Evolutionary conservation across 2,113 vertebrate species (phyloP).

Genomic region (Pipa parva): DNA sequence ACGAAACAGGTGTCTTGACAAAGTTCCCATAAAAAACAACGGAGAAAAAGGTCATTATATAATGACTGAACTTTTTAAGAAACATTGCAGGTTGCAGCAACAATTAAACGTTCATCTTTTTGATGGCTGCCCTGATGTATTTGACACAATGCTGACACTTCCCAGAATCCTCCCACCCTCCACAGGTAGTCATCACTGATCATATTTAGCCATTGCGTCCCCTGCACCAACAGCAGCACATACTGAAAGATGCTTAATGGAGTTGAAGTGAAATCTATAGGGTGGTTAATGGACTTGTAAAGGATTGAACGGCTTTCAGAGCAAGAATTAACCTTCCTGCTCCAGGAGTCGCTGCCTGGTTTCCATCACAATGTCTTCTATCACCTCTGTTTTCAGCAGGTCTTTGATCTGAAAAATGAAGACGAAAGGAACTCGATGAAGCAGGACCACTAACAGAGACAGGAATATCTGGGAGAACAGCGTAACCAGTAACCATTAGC

Average conservation of each 20-base stretch:
- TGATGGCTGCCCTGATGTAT: too few species aligned
- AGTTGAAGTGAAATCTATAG: neutral
- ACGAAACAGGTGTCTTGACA: too few species aligned
- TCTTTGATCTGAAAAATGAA: slow-evolving; percentile 81
- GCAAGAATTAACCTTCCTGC: slow-evolving; percentile 71
- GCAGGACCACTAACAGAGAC: neutral
- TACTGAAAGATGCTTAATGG: neutral
- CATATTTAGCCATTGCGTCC: too few species aligned
- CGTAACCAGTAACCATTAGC: neutral
- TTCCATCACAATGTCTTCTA: slow-evolving; percentile 87
- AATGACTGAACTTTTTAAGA: too few species aligned
- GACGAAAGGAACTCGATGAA: neutral
- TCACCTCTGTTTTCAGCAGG: slow-evolving; percentile 86
- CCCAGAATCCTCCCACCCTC: too few species aligned
- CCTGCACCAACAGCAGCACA: too few species aligned
- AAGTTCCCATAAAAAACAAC: too few species aligned
- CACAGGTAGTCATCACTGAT: too few species aligned
- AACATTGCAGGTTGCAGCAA: too few species aligned
- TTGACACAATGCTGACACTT: too few species aligned
- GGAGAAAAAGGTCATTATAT: too few species aligned
- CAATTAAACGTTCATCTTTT: too few species aligned
- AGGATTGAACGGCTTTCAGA: neutral
- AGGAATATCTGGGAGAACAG: neutral
- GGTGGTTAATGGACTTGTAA: neutral
- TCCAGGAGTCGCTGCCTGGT: slow-evolving; percentile 84